A percentile compares a stretch with the other conserved stretches of the same genome.
Evolutionary conservation across 2,113 vertebrate genomes (phyloP).

Genomic region (Todiramphus chloris): DNA sequence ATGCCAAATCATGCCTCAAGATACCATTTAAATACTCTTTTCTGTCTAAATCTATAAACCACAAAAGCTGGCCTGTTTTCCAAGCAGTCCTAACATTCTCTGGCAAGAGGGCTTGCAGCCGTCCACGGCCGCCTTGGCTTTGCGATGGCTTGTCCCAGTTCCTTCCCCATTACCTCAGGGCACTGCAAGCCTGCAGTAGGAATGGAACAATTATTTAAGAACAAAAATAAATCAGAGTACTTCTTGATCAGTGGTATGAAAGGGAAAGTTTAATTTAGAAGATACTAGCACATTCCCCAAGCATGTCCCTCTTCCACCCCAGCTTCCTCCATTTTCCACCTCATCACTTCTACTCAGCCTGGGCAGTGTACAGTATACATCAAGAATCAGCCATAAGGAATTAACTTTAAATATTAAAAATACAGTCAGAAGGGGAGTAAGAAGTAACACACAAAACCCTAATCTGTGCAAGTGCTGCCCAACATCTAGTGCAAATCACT

Average conservation of each 20-base stretch:
- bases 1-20: background rate
- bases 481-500: background rate
- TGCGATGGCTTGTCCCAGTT: background rate
- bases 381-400: background rate
- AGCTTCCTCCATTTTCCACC: background rate
- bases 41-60: background rate
- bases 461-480: background rate
- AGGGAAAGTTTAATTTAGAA: background rate
- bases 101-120: background rate
- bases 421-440: background rate
- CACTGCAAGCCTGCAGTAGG: background rate
- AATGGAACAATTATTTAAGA: background rate
- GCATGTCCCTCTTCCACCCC: background rate
- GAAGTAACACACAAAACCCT: background rate
- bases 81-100: background rate
- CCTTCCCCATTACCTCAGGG: background rate
- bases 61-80: background rate
- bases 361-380: background rate
- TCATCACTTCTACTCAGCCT: background rate
- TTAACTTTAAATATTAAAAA: conserved; percentile 2
- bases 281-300: background rate
- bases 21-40: background rate
- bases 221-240: background rate
- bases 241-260: background rate
- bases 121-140: rapidly evolving